phyloP scores from a whole-genome alignment of 2,888 invertebrate genomes.

The Chironomus riparius region DNA sequence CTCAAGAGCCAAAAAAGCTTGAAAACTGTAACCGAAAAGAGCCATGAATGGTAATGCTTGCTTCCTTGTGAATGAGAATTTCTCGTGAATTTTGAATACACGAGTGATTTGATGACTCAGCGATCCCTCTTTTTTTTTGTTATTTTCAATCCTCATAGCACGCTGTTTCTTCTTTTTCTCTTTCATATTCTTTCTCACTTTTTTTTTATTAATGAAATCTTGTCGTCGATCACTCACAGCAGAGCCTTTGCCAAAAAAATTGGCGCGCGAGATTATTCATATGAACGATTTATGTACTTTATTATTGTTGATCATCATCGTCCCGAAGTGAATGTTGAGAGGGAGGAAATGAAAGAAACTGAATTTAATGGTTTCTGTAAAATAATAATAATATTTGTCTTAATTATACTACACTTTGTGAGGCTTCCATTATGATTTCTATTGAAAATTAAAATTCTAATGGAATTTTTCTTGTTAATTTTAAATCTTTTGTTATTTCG shows the following conservation, averaged over 20 bases:
- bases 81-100: neutral
- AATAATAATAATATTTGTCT: neutral
- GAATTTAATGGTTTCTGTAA: neutral
- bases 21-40: neutral
- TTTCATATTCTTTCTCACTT: neutral
- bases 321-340: too few relatives aligned
- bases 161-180: neutral
- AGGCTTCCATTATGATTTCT: too few relatives aligned
- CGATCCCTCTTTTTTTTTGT: neutral
- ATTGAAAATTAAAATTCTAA: too few relatives aligned
- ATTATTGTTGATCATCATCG: neutral
- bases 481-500: too few relatives aligned
- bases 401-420: too few relatives aligned
- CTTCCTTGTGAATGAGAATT: neutral
- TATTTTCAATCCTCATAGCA: neutral
- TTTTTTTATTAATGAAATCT: constrained; percentile 3
- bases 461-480: too few relatives aligned
- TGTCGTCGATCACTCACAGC: neutral
- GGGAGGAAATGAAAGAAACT: neutral
- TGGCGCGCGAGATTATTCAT: constrained; percentile 6
- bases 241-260: neutral
- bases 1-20: neutral
- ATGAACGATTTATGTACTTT: neutral
- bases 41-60: neutral
- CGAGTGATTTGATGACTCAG: neutral